phyloP scores from a whole-genome alignment of 2,113 vertebrate species.

The Sarotherodon lohbergeri region DNA sequence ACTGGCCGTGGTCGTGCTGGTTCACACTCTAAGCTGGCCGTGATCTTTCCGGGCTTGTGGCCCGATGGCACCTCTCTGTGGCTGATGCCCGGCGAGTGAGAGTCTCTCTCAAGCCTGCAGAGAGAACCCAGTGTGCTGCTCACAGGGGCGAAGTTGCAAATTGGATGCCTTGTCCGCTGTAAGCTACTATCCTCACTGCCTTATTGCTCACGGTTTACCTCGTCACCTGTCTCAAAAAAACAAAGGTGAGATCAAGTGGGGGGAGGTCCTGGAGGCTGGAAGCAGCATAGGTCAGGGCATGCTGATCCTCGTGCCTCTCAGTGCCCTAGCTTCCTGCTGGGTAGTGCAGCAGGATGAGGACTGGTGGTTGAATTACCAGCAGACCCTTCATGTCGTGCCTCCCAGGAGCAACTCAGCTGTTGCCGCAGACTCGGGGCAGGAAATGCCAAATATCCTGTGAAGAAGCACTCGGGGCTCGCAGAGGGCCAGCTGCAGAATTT shows the following conservation, averaged over 20 bases:
- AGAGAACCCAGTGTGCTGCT: background rate
- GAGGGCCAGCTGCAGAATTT: background rate
- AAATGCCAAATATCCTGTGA: background rate
- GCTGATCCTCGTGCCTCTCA: background rate
- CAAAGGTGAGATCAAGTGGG: background rate
- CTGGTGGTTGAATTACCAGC: background rate
- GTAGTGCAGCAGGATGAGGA: background rate
- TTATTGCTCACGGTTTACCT: background rate
- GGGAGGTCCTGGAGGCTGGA: background rate
- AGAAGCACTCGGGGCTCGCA: background rate
- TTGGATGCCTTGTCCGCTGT: background rate
- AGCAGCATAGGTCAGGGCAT: background rate
- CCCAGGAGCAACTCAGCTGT: background rate
- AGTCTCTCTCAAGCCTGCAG: background rate
- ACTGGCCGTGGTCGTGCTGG: background rate
- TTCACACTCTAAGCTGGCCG: background rate
- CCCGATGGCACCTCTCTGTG: background rate
- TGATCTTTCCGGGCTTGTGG: background rate
- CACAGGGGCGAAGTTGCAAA: background rate
- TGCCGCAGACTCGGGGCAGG: background rate
- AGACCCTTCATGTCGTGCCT: background rate
- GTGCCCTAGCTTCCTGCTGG: background rate
- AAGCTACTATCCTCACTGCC: background rate
- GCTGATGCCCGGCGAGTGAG: background rate
- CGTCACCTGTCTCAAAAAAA: background rate